Percentiles rank a stretch among this genome's conserved stretches.
Evolutionary conservation across 2,113 vertebrate genomes (phyloP).

Genomic region (Penelope pileata): DNA sequence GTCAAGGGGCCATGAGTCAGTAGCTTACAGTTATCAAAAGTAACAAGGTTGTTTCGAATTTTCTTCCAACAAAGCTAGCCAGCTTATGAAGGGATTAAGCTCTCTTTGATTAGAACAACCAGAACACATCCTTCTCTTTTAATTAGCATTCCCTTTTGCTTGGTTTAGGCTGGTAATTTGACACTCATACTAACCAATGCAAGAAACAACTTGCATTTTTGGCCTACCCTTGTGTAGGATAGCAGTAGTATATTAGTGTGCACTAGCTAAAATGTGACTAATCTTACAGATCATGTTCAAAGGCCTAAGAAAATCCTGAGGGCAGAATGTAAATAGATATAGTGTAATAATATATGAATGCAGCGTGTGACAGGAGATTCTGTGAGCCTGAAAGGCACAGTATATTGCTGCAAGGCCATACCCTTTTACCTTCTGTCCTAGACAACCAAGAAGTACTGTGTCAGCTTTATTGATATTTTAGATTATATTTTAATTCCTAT

Average conservation of each 20-base stretch:
- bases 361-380: constrained; percentile 57
- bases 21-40: constrained; percentile 86
- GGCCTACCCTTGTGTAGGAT: not conserved
- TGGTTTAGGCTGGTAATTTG: constrained; percentile 69
- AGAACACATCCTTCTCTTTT: constrained; percentile 79
- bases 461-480: constrained; percentile 67
- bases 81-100: constrained; percentile 83
- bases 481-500: constrained; percentile 69
- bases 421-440: constrained; percentile 53
- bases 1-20: constrained; percentile 83
- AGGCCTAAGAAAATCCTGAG: constrained; percentile 59
- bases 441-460: constrained; percentile 56
- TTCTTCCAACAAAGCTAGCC: constrained; percentile 80
- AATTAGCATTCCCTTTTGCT: constrained; percentile 75
- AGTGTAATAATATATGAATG: constrained; percentile 52
- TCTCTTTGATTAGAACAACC: constrained; percentile 83
- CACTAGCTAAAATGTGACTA: constrained; percentile 36
- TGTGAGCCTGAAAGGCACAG: constrained; percentile 54
- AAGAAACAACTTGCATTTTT: constrained; percentile 46
- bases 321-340: constrained; percentile 48
- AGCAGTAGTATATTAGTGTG: not conserved
- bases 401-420: constrained; percentile 58
- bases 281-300: constrained; percentile 55
- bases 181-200: constrained; percentile 55
- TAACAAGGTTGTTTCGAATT: constrained; percentile 85